These are phyloP conservation scores for Drosophila prosaltans DNA, from an alignment of 1,140 invertebrate genomes.

Conservation along the genomic window DNA sequence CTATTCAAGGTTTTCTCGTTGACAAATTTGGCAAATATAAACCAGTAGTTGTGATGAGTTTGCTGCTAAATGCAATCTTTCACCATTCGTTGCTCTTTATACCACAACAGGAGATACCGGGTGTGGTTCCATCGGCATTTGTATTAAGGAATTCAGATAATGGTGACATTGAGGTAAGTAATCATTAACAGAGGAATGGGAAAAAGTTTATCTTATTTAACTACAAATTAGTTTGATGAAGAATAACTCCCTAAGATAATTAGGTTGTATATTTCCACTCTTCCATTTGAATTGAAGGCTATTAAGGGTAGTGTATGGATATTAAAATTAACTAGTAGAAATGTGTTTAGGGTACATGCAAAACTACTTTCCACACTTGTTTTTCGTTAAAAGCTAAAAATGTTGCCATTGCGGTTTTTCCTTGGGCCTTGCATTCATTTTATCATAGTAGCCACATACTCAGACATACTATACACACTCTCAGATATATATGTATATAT, in stretches of 20 bases:
- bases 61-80: conserved; percentile 88
- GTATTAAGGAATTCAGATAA: conserved; percentile 88
- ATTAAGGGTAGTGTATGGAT: conserved; percentile 1
- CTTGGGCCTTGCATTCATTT: not conserved
- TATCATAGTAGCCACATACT: not conserved
- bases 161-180: conserved; percentile 86
- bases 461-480: not conserved
- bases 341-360: not conserved
- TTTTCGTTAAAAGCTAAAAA: conserved; percentile 30
- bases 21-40: conserved; percentile 93
- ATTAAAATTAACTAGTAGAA: not conserved
- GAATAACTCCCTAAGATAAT: conserved; percentile 7
- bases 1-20: conserved; percentile 88
- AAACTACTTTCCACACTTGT: not conserved
- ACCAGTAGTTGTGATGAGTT: conserved; percentile 89
- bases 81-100: conserved; percentile 89
- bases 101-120: conserved; percentile 89
- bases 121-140: conserved; percentile 88
- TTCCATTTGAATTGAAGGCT: not conserved
- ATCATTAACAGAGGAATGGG: conserved; percentile 1
- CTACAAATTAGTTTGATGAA: conserved; percentile 19
- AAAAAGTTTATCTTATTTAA: conserved; percentile 16
- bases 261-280: conserved; percentile 21
- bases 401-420: conserved; percentile 18
- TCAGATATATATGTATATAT: not conserved